These are phyloP conservation scores for Lamprotornis superbus DNA, from an alignment of 2,113 vertebrate genomes.

Conservation along the genomic window DNA sequence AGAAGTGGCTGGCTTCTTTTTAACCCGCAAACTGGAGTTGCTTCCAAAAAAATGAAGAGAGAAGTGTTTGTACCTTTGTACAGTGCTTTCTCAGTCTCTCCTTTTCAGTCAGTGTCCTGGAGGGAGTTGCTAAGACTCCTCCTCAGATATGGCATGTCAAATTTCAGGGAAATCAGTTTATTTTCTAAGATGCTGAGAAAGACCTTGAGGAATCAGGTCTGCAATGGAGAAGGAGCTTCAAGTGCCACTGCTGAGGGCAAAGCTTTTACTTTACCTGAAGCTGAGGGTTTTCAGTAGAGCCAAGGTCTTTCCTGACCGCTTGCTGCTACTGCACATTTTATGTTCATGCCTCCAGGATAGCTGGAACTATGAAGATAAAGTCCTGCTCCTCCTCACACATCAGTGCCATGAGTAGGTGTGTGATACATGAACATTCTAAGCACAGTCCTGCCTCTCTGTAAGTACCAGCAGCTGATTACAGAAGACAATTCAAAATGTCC, in stretches of 20 bases:
- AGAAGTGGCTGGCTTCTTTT: background rate
- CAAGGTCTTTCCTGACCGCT: background rate
- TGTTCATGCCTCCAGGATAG: background rate
- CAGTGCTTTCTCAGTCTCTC: background rate
- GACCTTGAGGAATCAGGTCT: background rate
- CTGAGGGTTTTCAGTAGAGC: background rate
- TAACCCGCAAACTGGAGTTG: background rate
- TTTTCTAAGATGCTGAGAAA: background rate
- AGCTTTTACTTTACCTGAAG: background rate
- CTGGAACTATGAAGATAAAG: background rate
- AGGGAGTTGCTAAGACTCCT: background rate
- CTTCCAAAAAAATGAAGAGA: background rate
- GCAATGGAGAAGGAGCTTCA: background rate
- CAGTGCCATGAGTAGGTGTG: background rate
- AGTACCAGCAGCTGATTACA: background rate
- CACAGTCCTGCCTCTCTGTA: background rate
- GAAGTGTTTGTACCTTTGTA: background rate
- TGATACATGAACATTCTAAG: background rate
- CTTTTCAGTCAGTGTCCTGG: background rate
- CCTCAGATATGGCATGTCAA: rapidly evolving
- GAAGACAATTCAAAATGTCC: background rate
- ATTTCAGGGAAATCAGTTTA: background rate
- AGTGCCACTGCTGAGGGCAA: background rate
- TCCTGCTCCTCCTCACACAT: background rate
- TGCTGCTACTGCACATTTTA: background rate